Evolutionary conservation across 2,888 invertebrate species (phyloP), one percentile per base, ranked within the genome.

Genomic region (Heliconius ismenius): DNA sequence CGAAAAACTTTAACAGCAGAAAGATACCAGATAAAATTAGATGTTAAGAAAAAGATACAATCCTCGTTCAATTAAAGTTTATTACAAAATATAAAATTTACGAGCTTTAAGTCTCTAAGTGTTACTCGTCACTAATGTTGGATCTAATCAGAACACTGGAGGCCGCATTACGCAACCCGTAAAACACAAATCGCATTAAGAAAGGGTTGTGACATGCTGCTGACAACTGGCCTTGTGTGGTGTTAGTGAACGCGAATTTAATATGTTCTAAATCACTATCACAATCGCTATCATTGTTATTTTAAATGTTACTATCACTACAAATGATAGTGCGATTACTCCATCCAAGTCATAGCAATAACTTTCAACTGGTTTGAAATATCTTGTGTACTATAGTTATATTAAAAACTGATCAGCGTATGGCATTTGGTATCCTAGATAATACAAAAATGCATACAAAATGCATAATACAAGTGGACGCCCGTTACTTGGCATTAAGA

Each of bases 121-220:
- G 72, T 76, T 60, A 63, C 70, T 60, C 72, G 26, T 76, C 65
- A 67, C 60, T 76, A 65, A 76, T 76, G 72, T 36, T 70, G 58
- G 74, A 80, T 74, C 80, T 80, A 81, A 80, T 80, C 78, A 76
- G 74, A 75, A 74, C 76, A 72, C 78, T 70, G 73, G 70, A 67
- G 77, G 79, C 72, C 78, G 75, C 83, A 83, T 91, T 89, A 87
- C 87, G 89, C 85, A 87, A 85, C 85, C 87, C 91, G 88, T 92
- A 92, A 92, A 92, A 89, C 90, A 87, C 87, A 88, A 90, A 89
- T 90, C 91, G 90, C 91, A 90, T 91, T 91, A 91, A 88, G 87
- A 90, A 91, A 91, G 91, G 91, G 90, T 91, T 89, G 87, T 87
- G 89, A 88, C 86, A 87, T 84, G 85, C 81, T 81, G 83, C 82